Percentiles rank a stretch among this genome's conserved stretches.
Conservation (phyloP, 2,797 vertebrate species). For the Rhinophrynus dorsalis region DNA sequence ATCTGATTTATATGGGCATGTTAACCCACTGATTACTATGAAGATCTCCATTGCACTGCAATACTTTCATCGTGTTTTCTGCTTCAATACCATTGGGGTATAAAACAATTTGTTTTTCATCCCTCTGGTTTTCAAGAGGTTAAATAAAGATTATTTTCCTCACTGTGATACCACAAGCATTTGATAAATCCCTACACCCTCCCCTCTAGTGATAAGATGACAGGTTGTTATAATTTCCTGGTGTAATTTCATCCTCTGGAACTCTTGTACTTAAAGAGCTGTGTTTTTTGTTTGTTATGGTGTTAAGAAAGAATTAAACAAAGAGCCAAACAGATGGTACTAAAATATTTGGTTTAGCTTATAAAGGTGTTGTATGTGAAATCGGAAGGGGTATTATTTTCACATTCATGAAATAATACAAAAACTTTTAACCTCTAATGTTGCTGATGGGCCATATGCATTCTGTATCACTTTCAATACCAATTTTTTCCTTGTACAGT, state of each 20-base stretch:
- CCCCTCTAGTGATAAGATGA: constrained; percentile 25
- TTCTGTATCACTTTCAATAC: constrained; percentile 4
- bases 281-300: constrained; percentile 73
- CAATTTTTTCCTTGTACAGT: too few relatives aligned
- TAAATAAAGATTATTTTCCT: too few relatives aligned
- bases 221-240: constrained; percentile 60
- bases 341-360: constrained; percentile 44
- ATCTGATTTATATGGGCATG: too few relatives aligned
- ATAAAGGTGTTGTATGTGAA: constrained; percentile 25
- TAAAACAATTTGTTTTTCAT: too few relatives aligned
- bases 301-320: constrained; percentile 79
- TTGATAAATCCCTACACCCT: constrained; percentile 20
- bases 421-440: constrained; percentile 14
- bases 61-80: too few relatives aligned
- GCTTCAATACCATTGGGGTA: too few relatives aligned
- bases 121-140: too few relatives aligned
- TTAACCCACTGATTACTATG: too few relatives aligned
- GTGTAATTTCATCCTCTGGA: constrained; percentile 87
- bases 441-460: not conserved
- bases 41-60: too few relatives aligned
- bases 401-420: constrained; percentile 34
- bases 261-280: constrained; percentile 67
- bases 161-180: constrained; percentile 10
- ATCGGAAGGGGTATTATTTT: constrained; percentile 30
- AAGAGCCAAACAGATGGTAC: constrained; percentile 51